Conservation (phyloP, 2,797 vertebrate species). For the Pitangus sulphuratus region DNA sequence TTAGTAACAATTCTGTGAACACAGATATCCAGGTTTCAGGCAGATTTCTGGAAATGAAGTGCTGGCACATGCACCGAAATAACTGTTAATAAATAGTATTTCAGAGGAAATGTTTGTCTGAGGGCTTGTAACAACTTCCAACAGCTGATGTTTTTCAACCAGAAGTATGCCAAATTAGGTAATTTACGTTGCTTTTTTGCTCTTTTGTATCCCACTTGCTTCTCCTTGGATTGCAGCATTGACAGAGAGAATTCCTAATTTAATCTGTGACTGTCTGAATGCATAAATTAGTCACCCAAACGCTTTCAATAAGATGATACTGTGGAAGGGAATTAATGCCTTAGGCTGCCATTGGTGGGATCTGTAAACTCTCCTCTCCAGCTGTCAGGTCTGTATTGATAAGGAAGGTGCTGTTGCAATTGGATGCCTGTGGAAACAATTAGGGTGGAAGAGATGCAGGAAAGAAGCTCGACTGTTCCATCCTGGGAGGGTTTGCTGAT, state of each 20-base stretch:
- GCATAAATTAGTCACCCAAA: not conserved
- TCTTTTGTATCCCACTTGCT: not conserved
- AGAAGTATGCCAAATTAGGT: not conserved
- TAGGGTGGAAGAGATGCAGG: not conserved
- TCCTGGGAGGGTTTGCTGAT: not conserved
- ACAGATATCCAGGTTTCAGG: not conserved
- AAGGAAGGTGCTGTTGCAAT: not conserved
- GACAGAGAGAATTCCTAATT: not conserved
- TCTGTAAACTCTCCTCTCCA: not conserved
- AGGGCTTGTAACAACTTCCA: not conserved
- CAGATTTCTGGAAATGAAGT: conserved; percentile 26
- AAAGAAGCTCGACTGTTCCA: not conserved
- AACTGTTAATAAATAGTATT: not conserved
- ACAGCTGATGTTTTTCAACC: not conserved
- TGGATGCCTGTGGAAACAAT: not conserved
- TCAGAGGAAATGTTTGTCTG: not conserved
- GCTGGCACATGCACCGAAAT: not conserved
- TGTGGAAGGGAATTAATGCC: not conserved
- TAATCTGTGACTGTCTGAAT: not conserved
- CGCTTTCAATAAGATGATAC: not conserved
- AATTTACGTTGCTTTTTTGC: not conserved
- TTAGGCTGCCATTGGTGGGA: fast-evolving
- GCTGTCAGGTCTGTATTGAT: not conserved
- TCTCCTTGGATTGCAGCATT: not conserved
- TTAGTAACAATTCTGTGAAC: conserved; percentile 25